phyloP scores from a whole-genome alignment of 2,113 vertebrate genomes.

The Cryptotis parvus region DNA sequence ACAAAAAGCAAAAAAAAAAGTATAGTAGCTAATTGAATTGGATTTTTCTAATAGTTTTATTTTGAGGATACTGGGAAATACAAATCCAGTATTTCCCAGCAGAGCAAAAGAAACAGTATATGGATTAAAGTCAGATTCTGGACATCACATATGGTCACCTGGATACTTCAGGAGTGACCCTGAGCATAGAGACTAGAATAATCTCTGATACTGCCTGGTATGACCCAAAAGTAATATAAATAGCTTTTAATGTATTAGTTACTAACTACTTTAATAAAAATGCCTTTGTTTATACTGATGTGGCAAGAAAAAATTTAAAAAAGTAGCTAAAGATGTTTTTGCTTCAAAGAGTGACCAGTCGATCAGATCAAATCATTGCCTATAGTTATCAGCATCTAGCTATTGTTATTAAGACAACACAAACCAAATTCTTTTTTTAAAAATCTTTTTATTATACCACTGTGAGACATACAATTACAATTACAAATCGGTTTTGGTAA shows the following conservation, averaged over 20 bases:
- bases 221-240: too few relatives aligned
- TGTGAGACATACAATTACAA: too few relatives aligned
- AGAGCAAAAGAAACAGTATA: too few relatives aligned
- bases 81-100: neutral
- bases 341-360: neutral
- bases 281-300: neutral
- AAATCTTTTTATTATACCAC: too few relatives aligned
- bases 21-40: neutral
- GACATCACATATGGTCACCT: too few relatives aligned
- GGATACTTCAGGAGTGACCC: too few relatives aligned
- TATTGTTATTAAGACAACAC: neutral
- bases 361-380: accelerated
- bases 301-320: neutral
- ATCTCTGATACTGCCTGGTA: too few relatives aligned
- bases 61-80: neutral
- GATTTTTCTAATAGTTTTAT: neutral
- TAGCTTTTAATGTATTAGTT: neutral
- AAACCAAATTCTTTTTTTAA: neutral
- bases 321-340: neutral
- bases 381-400: neutral
- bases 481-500: too few relatives aligned
- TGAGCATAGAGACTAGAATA: too few relatives aligned
- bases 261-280: neutral
- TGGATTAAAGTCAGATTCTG: too few relatives aligned
- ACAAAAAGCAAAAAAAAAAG: too few relatives aligned